phyloP scores from a whole-genome alignment of 2,797 vertebrate species.

The Buphagus erythrorhynchus region DNA sequence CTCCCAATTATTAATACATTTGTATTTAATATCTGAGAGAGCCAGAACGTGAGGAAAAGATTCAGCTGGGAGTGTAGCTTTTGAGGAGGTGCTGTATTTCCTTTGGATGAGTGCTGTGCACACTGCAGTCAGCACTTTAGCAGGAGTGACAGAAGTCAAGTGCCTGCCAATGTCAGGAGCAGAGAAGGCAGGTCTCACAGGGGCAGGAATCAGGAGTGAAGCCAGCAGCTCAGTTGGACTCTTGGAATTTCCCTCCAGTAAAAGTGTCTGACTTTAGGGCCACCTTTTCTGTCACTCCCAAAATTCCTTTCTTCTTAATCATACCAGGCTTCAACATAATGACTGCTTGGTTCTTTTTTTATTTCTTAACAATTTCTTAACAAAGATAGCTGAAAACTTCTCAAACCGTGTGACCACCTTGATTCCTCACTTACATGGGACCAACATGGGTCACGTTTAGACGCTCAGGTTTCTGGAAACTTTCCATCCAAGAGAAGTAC shows the following conservation, averaged over 20 bases:
- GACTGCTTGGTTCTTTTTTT: neutral
- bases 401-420: neutral
- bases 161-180: neutral
- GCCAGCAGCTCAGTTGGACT: neutral
- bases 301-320: neutral
- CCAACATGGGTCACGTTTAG: neutral
- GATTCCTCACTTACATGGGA: neutral
- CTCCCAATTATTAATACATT: neutral
- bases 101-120: neutral
- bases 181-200: neutral
- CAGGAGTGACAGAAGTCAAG: conserved; percentile 25
- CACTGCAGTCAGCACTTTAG: neutral
- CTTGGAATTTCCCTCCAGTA: neutral
- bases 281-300: neutral
- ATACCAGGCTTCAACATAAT: neutral
- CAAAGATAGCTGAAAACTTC: neutral
- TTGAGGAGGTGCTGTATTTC: neutral
- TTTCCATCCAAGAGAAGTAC: neutral
- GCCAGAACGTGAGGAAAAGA: neutral
- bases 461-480: neutral
- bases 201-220: neutral
- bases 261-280: neutral
- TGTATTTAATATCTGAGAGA: neutral
- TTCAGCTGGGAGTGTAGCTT: neutral
- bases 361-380: too few species aligned